Evolutionary conservation across 2,888 invertebrate genomes (phyloP).

Genomic region (Ichneumoninae sp.): DNA sequence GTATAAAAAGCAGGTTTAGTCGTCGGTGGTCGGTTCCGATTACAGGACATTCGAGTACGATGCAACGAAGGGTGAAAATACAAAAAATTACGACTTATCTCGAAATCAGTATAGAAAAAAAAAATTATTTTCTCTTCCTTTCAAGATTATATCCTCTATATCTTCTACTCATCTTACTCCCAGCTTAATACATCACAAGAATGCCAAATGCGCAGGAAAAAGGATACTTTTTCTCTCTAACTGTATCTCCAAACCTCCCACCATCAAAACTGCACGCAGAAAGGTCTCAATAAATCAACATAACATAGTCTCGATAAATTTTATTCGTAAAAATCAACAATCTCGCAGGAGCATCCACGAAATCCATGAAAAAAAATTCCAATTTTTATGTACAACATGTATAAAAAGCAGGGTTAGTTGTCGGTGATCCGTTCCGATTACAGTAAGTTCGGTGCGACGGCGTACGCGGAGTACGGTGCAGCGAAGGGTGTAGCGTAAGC

Average conservation of each 20-base stretch:
- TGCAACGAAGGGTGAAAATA: slow-evolving; percentile 44
- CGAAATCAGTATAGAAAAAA: too few species aligned
- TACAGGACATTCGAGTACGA: slow-evolving; percentile 35
- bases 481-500: slow-evolving; percentile 61
- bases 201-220: too few species aligned
- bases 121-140: too few species aligned
- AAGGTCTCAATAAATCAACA: background rate
- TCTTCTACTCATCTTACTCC: too few species aligned
- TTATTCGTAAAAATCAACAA: slow-evolving; percentile 60
- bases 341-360: background rate
- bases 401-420: slow-evolving; percentile 36
- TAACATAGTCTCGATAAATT: slow-evolving; percentile 37
- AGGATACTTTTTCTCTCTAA: background rate
- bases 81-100: too few species aligned
- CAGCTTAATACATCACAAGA: background rate
- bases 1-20: slow-evolving; percentile 44
- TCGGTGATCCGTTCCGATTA: background rate
- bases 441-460: slow-evolving; percentile 41
- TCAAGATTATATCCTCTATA: too few species aligned
- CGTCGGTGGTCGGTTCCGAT: background rate
- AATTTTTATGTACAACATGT: slow-evolving; percentile 53
- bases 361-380: background rate
- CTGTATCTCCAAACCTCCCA: too few species aligned
- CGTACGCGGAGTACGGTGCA: slow-evolving; percentile 34
- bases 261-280: too few species aligned